Base-by-base conservation (phyloP, 2,797 vertebrate genomes). In the Tinamus major region DNA sequence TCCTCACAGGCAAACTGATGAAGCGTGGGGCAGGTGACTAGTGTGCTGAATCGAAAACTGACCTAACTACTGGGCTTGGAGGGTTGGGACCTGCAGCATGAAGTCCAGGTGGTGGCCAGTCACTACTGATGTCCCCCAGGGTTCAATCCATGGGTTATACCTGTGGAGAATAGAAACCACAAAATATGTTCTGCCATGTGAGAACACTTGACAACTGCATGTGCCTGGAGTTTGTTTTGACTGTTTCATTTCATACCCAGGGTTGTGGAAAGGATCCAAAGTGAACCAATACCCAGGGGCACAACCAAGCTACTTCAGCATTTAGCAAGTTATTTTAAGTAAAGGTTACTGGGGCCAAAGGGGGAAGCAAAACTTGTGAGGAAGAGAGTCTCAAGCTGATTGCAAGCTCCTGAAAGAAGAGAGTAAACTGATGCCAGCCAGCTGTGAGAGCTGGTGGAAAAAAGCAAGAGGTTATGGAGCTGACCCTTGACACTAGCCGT, bases 381-480 rank as follows among this genome's bases (percentile, higher is more conserved):
- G 75, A 86, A 63, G 35, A 39, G 72, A 80, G 33, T 87, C 70
- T 87, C 77, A 74, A 70, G 59, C 59, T 83, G 87, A 67, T 35
- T 84, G 64, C 72, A 81, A 95, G 84, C 6, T 51, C 55, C 35
- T 2, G 16, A 85, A 84, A 82, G 41, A 89, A 76, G 23, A 72
- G 72, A 77, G 84, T 59, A 88, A 92, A 87, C 89, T 63, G 39
- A 88, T 94, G 85, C 72, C 95, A 95, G 82, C 51, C 92, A 94
- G 89, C 82, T 94, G 80, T 69, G 86, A 84, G 80, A 89, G 74
- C 65, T 86, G 90, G 87, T 89, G 80, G 80, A 91, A 72, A 92
- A 93, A 95, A 82, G 72, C 81, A 81, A 85, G 89, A 90, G 64
- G 79, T 62, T 16, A 1, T 35, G 51, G 89, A 82, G 56, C 53